Conservation (phyloP, 2,888 invertebrate genomes). For the Alitta virens region DNA sequence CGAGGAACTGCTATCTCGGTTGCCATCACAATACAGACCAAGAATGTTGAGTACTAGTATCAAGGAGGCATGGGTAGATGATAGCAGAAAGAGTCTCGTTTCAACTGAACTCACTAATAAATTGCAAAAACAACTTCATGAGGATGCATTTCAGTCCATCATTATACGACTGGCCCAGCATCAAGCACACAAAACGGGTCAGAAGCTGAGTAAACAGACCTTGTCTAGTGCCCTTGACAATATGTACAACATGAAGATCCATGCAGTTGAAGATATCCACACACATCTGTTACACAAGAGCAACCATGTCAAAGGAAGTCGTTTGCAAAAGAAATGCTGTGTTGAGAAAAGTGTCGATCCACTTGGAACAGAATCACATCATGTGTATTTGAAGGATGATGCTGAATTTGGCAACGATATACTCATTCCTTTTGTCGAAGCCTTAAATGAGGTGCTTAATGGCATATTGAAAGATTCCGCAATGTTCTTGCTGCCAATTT, state of each 20-base stretch:
- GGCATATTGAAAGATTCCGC: conserved; percentile 26
- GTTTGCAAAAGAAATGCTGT: conserved; percentile 24
- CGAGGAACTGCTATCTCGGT: conserved; percentile 18
- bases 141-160: conserved; percentile 19
- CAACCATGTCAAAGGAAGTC: conserved; percentile 22
- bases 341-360: conserved; percentile 13
- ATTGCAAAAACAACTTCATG: conserved; percentile 16
- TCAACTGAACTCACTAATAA: conserved; percentile 19
- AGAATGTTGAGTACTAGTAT: conserved; percentile 29
- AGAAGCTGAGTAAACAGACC: conserved; percentile 14
- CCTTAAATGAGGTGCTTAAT: conserved; percentile 24
- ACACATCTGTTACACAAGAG: conserved; percentile 22
- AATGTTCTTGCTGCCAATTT: conserved; percentile 26
- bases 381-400: conserved; percentile 24
- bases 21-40: conserved; percentile 29
- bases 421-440: too few species aligned
- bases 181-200: conserved; percentile 17
- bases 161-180: conserved; percentile 23
- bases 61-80: conserved; percentile 26
- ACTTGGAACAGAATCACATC: not conserved
- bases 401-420: conserved; percentile 19
- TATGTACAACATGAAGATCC: conserved; percentile 24
- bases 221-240: conserved; percentile 20
- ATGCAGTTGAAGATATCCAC: conserved; percentile 14
- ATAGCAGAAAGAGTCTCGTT: not conserved